Base-by-base conservation (phyloP, 2,113 vertebrate species). In the Calypte anna region DNA sequence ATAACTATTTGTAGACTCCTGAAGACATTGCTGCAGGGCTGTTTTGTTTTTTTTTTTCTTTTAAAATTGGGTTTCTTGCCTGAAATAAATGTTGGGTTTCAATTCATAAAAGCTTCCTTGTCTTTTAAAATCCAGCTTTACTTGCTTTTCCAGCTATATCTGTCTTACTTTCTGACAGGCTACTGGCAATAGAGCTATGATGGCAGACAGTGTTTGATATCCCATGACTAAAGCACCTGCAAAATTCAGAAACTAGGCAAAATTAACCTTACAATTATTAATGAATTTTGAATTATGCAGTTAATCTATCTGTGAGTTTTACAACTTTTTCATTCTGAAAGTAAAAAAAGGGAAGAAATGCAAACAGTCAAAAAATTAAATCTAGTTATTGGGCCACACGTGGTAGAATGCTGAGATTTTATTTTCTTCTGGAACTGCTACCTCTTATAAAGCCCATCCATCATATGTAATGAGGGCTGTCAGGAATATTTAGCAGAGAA, bases 401-500 rank as follows among this genome's bases (percentile, higher is more conserved):
- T 94, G 94, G 96, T 95, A 94, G 95, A 95, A 94, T 6, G 95
- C 92, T 96, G 96, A 97, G 95, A 96, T 97, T 98, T 98, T 98
- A 97, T 98, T 98, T 98, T 97, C 96, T 92, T 98, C 82, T 70
- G 95, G 95, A 98, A 98, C 98, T 97, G 97, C 97, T 97, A 98
- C 98, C 98, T 98, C 98, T 98, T 98, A 98, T 97, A 98, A 98
- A 98, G 97, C 98, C 97, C 97, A 98, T 98, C 98, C 96, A 98
- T 99, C 99, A 99, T 87, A 94, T 43, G 87, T 98, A 99, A 99
- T 98, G 98, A 99, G 98, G 96, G 95, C 97, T 98, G 98, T 98
- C 98, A 98, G 97, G 97, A 98, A 98, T 98, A 99, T 98, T 99
- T 98, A 98, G 98, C 96, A 98, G 97, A 98, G 97, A 98, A 98